Base-by-base conservation (phyloP, 2,888 invertebrate species). In the Stenolophus ochropezus region DNA sequence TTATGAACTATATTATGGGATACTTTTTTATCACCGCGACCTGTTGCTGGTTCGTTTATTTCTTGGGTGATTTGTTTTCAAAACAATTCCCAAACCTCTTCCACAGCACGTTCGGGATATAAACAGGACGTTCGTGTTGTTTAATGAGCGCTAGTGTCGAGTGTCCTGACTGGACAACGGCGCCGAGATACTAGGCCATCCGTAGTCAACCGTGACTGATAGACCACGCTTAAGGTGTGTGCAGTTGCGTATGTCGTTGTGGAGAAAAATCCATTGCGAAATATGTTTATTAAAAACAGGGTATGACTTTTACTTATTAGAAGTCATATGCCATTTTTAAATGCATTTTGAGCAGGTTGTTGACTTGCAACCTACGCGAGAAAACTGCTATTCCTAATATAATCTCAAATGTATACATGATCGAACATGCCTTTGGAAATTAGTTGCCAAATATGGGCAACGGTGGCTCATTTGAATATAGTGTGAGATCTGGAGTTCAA, bases 141-240 rank as follows among this genome's bases (percentile, higher is more conserved):
- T 16, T 14, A 33, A 18, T 33, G 27, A 69, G 27, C 4, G 25
- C 18, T 27, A 8, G 65, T n/a, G 4, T 18, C 8, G 8, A 27
- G 65, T 25, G 33, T 14, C 27, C 25, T 1, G 18, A 11, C 2
- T 27, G 27, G 65, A 27, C 18, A 27, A 27, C 27, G 65, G 65
- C 65, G 65, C 33, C 42, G 25, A 23, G 25, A 14, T 20, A 69
- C 33, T 69, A 69, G 65, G 65, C 14, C 65, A 69, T 69, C 65
- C 21, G 18, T 20, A 69, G 16, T 69, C 65, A 69, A 69, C 33
- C 65, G 33, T 69, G 65, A 69, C 65, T 69, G 65, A 69, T 69
- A 69, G 65, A 69, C 33, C 65, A 69, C 33, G 65, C 65, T 16
- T 33, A 27, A 27, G 65, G 65, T 69, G 65, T 33, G 65, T 23